These are phyloP conservation scores for Pycnomerus fuliginosus DNA, from an alignment of 2,888 invertebrate species.

Conservation along the genomic window DNA sequence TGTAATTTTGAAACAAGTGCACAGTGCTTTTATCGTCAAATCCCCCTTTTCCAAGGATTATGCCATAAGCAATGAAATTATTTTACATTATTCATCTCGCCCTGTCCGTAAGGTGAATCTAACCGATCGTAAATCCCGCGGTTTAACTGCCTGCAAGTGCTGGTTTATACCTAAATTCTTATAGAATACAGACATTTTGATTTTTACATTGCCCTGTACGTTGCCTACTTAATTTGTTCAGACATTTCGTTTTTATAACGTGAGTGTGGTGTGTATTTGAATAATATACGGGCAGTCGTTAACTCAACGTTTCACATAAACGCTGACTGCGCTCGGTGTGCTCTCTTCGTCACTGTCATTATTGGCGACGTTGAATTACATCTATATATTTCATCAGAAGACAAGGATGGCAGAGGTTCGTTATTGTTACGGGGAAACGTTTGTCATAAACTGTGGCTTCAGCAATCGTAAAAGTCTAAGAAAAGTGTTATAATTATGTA, in stretches of 20 bases:
- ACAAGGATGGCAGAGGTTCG: too few species aligned
- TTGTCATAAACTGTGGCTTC: too few species aligned
- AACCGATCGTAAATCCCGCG: conserved; percentile 12
- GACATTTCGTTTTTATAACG: too few species aligned
- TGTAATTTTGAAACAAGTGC: conserved; percentile 17
- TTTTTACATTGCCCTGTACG: too few species aligned
- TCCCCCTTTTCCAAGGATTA: conserved; percentile 15
- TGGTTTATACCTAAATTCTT: too few species aligned
- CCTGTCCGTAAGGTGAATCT: conserved; percentile 17
- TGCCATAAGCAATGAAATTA: conserved; percentile 22
- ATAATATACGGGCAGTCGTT: conserved; percentile 33
- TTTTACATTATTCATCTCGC: conserved; percentile 21
- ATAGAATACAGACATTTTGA: too few species aligned
- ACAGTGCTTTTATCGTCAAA: conserved; percentile 17
- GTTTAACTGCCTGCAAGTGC: conserved; percentile 15
- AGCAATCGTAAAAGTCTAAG: too few species aligned
- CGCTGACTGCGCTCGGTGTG: conserved; percentile 16
- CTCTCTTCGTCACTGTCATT: conserved; percentile 7
- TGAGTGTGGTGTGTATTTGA: conserved; percentile 29
- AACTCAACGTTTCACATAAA: conserved; percentile 23
- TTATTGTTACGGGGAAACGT: too few species aligned
- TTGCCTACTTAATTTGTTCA: too few species aligned
- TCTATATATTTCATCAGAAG: conserved; percentile 25
- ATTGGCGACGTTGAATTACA: conserved; percentile 16
- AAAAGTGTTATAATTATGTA: too few species aligned